Conservation (phyloP, 2,888 invertebrate genomes). For the Orchestes rusci region DNA sequence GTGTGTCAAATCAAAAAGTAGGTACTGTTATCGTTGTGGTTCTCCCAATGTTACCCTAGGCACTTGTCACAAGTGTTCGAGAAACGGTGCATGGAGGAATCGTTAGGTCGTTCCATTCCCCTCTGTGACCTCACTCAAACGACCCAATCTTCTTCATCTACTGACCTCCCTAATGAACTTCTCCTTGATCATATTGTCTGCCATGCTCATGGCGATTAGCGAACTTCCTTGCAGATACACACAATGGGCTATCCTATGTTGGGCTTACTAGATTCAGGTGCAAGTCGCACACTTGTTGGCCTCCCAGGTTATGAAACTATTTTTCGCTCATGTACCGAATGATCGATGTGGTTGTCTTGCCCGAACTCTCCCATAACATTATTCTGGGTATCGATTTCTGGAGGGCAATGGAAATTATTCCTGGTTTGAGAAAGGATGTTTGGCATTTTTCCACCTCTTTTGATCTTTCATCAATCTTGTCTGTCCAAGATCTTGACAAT, state of each 20-base stretch:
- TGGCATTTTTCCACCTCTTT: background rate
- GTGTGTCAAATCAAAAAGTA: background rate
- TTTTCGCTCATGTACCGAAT: too few species aligned
- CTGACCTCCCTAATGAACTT: too few species aligned
- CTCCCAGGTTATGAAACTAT: background rate
- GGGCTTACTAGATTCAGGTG: too few species aligned
- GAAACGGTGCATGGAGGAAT: too few species aligned
- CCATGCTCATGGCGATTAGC: background rate
- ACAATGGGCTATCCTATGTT: background rate
- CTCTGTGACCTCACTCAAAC: too few species aligned
- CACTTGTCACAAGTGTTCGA: background rate
- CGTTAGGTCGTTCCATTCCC: too few species aligned
- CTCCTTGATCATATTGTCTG: background rate
- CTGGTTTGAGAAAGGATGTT: background rate
- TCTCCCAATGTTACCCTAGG: background rate
- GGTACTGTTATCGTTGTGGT: background rate
- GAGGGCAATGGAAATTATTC: background rate
- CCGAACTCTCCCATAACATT: background rate
- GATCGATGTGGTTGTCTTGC: background rate
- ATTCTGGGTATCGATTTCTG: conserved; percentile 1
- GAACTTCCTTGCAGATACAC: background rate
- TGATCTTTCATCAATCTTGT: background rate
- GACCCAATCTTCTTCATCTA: background rate
- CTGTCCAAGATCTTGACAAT: background rate
- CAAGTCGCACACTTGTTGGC: too few species aligned